Base-by-base conservation (phyloP, 2,113 vertebrate species). In the Mastomys natalensis region DNA sequence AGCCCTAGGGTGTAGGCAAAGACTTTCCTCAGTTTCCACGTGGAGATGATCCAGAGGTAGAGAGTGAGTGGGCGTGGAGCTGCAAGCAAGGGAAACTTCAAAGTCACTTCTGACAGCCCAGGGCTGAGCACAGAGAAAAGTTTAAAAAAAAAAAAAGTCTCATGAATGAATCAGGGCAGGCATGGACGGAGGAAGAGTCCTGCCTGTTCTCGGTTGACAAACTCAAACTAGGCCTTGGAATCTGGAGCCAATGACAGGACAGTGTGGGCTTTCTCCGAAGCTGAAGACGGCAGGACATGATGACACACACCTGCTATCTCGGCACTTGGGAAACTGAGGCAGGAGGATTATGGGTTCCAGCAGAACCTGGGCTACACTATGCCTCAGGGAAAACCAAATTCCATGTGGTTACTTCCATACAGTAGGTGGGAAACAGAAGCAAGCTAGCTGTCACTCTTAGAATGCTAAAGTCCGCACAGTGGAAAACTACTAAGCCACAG, bases 71-170 rank as follows among this genome's bases (percentile, higher is more conserved):
- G 81, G 86, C 68, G 84, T 80, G 29, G 81, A 92, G 78, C 90
- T 93, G 19, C 1, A 78, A 92, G 92, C 62, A 87, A 94, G 81
- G 51, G 72, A 95, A 62, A 85, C 92, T 80, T 93, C 37, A 7
- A 93, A 96, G 96, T 48, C 17, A 34, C 60, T 86, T 87, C 94
- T 96, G 92, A 96, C 91, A 94, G 80, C 93, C 62, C 76, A 43
- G 72, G 0, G 40, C 94, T 94, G 90, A 70, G 95, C 73, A 11
- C 34, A 77, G n/a, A 89, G 81, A 74, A 60, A 70, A 66, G 68
- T 34, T 55, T 21, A 37, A 2, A 48, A 19, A 16, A 26, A 29
- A 62, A 62, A 64, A 66, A 12, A 12, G 73, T n/a, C 92, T 88
- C 87, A 72, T 93, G 93, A 93, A 96, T 95, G 95, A 92, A n/a